Evolutionary conservation across 2,888 invertebrate species (phyloP).

Genomic region (Erannis defoliaria): DNA sequence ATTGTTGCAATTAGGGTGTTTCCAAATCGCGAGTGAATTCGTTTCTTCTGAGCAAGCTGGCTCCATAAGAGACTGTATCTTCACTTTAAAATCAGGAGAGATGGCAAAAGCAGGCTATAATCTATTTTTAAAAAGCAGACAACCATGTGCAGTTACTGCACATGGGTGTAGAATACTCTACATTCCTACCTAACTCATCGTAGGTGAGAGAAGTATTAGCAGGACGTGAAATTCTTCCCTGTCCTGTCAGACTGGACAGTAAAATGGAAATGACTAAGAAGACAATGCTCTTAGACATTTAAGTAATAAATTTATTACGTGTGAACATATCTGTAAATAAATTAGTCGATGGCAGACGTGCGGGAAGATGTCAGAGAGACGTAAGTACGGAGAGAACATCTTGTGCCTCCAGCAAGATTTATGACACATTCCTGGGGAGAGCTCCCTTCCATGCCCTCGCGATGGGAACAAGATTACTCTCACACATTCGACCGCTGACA

Average conservation of each 20-base stretch:
- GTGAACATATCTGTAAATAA: conserved; percentile 51
- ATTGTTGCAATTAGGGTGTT: too few species aligned
- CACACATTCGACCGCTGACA: conserved; percentile 68
- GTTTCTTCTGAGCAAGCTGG: too few species aligned
- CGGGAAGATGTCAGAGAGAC: conserved; percentile 40
- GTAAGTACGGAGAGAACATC: conserved; percentile 27
- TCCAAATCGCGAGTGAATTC: too few species aligned
- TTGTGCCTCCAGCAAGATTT: conserved; percentile 59
- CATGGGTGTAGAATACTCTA: background rate
- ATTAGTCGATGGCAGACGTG: conserved; percentile 49
- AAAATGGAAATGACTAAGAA: conserved; percentile 33
- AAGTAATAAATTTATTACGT: conserved; percentile 42
- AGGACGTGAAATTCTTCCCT: conserved; percentile 2
- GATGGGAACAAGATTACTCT: conserved; percentile 75
- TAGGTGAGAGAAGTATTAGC: conserved; percentile 4
- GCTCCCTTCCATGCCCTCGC: conserved; percentile 60
- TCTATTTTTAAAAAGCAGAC: too few species aligned
- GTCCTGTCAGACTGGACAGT: conserved; percentile 18
- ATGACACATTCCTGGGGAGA: conserved; percentile 76
- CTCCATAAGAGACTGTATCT: too few species aligned
- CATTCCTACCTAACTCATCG: background rate
- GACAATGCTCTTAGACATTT: conserved; percentile 28
- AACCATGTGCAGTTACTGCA: too few species aligned
- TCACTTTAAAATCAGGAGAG: too few species aligned
- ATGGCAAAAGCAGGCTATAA: too few species aligned